Evolutionary conservation across 2,113 vertebrate species (phyloP), one percentile per base, ranked within the genome.

Genomic region (Oophaga pumilio): DNA sequence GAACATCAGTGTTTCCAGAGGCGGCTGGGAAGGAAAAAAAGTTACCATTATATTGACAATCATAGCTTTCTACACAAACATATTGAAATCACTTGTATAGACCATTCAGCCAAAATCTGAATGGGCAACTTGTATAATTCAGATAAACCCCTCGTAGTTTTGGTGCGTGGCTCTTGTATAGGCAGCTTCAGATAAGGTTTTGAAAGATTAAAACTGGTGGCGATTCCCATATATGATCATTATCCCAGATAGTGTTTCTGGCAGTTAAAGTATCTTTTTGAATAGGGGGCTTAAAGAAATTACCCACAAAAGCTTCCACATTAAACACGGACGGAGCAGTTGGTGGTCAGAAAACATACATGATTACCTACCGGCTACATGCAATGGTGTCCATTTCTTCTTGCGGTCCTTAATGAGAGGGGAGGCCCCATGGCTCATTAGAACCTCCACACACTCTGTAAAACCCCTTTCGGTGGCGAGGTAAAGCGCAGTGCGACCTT

Each of bases 1-100:
- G 92, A 93, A 96, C 98, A 92, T 99, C 97, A 0, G 97, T 96
- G 91, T 97, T 96, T 88, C 98, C 98, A 6, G 95, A 96, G 90
- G 96, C 96, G 91, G 97, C 98, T 98, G 1, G 24, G 87, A 60
- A 76, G 57, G 86, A 0, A 11, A n/a, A 0, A 2, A 24, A 60
- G n/a, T 79, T 13, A 57, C 50, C 85, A 18, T 26, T 74, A 28
- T 80, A 43, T 43, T 43, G 3, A 43, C 3, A 43, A 43, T 43
- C 33, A 43, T 43, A 43, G 33, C 33, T 43, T 43, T 43, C 33
- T 43, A 43, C 33, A 43, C 33, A 43, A 43, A 2, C 1, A 43
- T 43, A 43, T 5, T 59, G 57, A 59, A 15, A 17, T 14, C 57
- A 59, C 1, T 33, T 33, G 33, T 33, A 33, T 4, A 33, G 33